Evolutionary conservation across 30 jellyfish, hydroid and myxozoan genomes (phyloP), one percentile per base, ranked within the genome.

Genomic region (Pseudorhiza aurosa): DNA sequence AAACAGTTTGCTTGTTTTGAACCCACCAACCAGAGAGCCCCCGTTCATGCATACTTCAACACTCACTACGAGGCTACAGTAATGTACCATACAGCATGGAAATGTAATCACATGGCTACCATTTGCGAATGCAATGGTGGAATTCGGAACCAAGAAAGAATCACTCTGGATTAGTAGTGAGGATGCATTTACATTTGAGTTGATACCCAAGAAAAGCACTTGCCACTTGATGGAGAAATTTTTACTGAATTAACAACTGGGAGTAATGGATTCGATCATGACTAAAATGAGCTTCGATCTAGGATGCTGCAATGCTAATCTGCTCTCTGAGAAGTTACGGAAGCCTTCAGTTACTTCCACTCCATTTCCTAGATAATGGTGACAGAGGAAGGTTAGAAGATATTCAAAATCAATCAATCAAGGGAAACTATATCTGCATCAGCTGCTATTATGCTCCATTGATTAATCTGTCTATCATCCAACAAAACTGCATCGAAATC

Each of bases 21-120:
- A 59, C 17, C 89, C 82, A 77, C 68, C 89, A 40, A 65, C 63
- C 28, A 58, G 58, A 60, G 45, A 25, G 50, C 63, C 82, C 0
- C 89, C 82, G 4, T 56, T 30, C 89, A 77, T 77, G 29, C 43
- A 14, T 35, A 77, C 73, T 45, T 77, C 79, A 1, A 33, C 65
- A 26, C 46, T 21, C 2, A 77, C 81, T 0, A 64, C n/a, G 19
- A 77, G 47, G 14, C 40, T 59, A 4, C 89, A 81, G 32, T 77
- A 77, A 2, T 45, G 44, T 10, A 77, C 62, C 0, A 62, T 7
- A 45, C 81, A 77, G 30, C 89, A 77, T 0, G 89, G 89, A 19
- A 77, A 4, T 14, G 19, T 46, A n/a, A 65, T 27, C 1, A 42
- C 3, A 40, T 45, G 82, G 10, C 25, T 39, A 10, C 60, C 32